Percentiles rank a stretch among this genome's conserved stretches.
phyloP scores from a whole-genome alignment of 2,797 vertebrate genomes.

The Gobionotothen gibberifrons region DNA sequence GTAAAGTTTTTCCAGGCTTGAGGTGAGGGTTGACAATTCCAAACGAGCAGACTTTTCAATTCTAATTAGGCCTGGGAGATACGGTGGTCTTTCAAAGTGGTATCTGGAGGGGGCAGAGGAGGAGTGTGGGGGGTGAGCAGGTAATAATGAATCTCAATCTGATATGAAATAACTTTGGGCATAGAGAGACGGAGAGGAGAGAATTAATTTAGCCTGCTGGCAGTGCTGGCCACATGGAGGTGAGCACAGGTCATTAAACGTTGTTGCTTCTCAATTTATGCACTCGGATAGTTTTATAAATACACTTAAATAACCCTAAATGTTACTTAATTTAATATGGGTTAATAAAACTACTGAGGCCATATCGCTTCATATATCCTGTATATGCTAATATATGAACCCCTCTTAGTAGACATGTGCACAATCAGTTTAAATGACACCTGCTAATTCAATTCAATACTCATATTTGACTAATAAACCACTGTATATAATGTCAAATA shows the following conservation, averaged over 20 bases:
- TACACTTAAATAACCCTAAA: constrained; percentile 48
- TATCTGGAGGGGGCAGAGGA: constrained; percentile 55
- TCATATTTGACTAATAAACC: too few relatives aligned
- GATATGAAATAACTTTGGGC: constrained; percentile 69
- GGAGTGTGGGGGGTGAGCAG: constrained; percentile 58
- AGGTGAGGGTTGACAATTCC: constrained; percentile 95
- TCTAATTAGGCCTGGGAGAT: constrained; percentile 86
- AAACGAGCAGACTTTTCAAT: constrained; percentile 82
- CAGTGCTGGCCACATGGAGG: constrained; percentile 43
- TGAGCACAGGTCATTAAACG: constrained; percentile 64
- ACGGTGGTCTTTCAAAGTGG: constrained; percentile 79
- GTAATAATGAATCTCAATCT: constrained; percentile 78
- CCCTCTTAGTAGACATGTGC: background rate
- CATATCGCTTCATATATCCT: background rate
- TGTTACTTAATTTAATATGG: constrained; percentile 31
- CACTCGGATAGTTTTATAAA: constrained; percentile 46
- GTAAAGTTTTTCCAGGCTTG: constrained; percentile 89
- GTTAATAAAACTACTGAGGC: constrained; percentile 28
- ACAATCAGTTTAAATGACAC: constrained; percentile 9
- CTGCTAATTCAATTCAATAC: background rate
- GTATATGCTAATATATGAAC: background rate
- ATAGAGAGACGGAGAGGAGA: constrained; percentile 27
- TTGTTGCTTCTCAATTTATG: constrained; percentile 45
- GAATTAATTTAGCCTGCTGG: constrained; percentile 65
- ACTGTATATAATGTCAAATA: too few relatives aligned